A percentile compares a stretch with the other conserved stretches of the same genome.
Conservation (phyloP, 2,113 vertebrate genomes). For the Micronisus gabar region DNA sequence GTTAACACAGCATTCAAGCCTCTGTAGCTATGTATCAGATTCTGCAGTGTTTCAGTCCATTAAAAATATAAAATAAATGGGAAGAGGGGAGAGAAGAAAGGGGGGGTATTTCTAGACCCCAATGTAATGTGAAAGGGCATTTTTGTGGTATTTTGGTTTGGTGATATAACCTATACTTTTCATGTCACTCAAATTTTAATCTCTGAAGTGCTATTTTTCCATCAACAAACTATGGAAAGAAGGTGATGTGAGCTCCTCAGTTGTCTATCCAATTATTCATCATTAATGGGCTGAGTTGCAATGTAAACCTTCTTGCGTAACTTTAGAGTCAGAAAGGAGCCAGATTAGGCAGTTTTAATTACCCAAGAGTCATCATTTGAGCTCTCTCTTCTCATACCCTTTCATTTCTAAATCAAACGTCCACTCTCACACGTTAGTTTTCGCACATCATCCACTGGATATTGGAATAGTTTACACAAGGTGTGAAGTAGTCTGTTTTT, state of each 20-base stretch:
- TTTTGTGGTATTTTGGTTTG: background rate
- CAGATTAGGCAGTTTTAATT: background rate
- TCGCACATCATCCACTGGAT: background rate
- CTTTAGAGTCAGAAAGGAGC: background rate
- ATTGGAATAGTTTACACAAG: conserved; percentile 12
- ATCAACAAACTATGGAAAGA: background rate
- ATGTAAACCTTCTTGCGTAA: background rate
- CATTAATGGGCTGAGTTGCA: background rate
- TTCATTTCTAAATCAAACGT: background rate
- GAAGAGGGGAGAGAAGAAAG: background rate
- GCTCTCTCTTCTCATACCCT: background rate
- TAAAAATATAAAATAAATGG: background rate
- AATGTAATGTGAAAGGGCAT: background rate
- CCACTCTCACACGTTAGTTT: background rate
- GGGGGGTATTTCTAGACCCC: background rate
- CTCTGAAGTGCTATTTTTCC: background rate
- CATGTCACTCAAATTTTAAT: background rate
- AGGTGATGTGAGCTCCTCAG: background rate
- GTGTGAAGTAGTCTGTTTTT: conserved; percentile 60
- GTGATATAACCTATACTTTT: background rate
- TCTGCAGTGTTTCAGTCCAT: background rate
- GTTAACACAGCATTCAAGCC: background rate
- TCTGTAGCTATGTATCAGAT: background rate
- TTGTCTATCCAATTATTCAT: background rate
- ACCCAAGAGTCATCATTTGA: background rate